phyloP scores from a whole-genome alignment of 1,140 invertebrate species.

The Augochlora pura region DNA sequence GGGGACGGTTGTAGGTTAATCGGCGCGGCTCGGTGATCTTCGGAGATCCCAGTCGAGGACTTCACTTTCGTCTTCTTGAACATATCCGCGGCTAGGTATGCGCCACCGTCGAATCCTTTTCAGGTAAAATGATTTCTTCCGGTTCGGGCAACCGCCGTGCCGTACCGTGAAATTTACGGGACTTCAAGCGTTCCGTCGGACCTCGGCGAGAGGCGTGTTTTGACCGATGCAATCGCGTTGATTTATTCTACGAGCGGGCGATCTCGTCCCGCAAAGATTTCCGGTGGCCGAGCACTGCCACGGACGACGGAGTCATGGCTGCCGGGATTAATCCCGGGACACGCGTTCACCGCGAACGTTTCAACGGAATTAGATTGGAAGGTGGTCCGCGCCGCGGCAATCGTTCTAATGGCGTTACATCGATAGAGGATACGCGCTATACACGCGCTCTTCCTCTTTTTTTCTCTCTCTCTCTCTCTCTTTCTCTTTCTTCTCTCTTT shows the following conservation, averaged over 20 bases:
- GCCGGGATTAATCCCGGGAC: slow-evolving; percentile 7
- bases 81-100: background rate
- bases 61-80: slow-evolving; percentile 14
- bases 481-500: background rate
- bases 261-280: background rate
- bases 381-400: background rate
- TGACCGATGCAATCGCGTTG: background rate
- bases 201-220: background rate
- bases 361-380: slow-evolving; percentile 39
- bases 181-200: slow-evolving; percentile 7
- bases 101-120: background rate
- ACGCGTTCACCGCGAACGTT: slow-evolving; percentile 4
- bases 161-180: no score
- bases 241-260: background rate
- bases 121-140: background rate
- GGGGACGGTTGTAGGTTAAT: slow-evolving; percentile 31
- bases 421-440: background rate
- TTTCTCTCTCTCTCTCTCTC: background rate
- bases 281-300: background rate
- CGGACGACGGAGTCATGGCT: background rate
- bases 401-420: slow-evolving; percentile 32
- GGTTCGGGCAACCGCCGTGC: no score
- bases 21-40: background rate
- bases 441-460: background rate
- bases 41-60: background rate